Evolutionary conservation across 2,888 invertebrate genomes (phyloP).

Genomic region (Ptilodon capucinus): DNA sequence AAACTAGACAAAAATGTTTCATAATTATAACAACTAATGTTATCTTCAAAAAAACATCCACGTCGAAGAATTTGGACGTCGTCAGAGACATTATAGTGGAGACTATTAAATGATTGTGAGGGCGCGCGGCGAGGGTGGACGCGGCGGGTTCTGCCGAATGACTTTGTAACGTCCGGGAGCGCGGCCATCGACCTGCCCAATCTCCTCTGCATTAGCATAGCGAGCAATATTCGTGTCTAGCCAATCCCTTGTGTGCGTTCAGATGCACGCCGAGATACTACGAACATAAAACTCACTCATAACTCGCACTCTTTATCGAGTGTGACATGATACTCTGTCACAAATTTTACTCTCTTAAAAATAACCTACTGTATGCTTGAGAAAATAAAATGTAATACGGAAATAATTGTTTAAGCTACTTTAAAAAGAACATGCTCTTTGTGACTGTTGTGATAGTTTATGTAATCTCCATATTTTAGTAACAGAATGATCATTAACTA

Average conservation of each 20-base stretch:
- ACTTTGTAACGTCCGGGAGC: slow-evolving; percentile 78
- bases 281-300: slow-evolving; percentile 8
- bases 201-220: slow-evolving; percentile 83
- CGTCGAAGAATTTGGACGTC: slow-evolving; percentile 6
- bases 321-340: neutral
- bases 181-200: slow-evolving; percentile 83
- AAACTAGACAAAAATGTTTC: no score
- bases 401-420: no score
- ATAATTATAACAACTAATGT: neutral
- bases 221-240: slow-evolving; percentile 79
- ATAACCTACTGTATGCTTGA: no score
- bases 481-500: no score
- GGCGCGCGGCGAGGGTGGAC: slow-evolving; percentile 67
- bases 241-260: slow-evolving; percentile 55
- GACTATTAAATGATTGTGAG: slow-evolving; percentile 43
- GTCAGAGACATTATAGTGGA: slow-evolving; percentile 3
- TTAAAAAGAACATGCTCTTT: no score
- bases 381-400: no score
- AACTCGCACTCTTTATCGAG: slow-evolving; percentile 3
- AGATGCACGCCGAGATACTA: slow-evolving; percentile 32
- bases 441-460: no score
- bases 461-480: no score
- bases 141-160: slow-evolving; percentile 75
- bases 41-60: slow-evolving; percentile 2
- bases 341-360: neutral